Evolutionary conservation across 2,113 vertebrate species (phyloP).

Genomic region (Archocentrus centrarchus): DNA sequence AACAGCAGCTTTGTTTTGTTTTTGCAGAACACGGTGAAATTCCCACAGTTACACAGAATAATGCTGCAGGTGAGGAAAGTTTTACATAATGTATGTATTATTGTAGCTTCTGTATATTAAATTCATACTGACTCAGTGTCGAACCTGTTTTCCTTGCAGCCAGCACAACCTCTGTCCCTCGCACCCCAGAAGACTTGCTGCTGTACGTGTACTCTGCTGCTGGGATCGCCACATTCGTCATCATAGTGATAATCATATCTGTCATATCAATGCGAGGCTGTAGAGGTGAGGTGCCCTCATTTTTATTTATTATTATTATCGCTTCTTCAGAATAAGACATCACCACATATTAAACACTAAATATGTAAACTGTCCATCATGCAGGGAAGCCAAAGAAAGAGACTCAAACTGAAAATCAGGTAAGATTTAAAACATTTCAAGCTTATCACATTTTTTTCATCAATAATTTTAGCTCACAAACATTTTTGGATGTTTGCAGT

Average conservation of each 20-base stretch:
- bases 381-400: constrained; percentile 42
- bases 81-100: not conserved
- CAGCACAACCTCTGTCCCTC: accelerated
- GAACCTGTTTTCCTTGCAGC: not conserved
- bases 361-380: not conserved
- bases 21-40: not conserved
- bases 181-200: accelerated
- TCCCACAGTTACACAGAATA: not conserved
- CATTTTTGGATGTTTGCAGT: constrained; percentile 44
- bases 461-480: not conserved
- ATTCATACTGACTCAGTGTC: not conserved
- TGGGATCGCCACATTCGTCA: constrained; percentile 56
- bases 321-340: not conserved
- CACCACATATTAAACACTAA: not conserved
- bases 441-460: not conserved
- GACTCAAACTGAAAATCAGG: constrained; percentile 54
- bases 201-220: constrained; percentile 53
- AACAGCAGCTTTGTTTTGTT: not conserved
- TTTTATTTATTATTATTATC: not conserved
- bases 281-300: constrained; percentile 46
- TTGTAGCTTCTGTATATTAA: accelerated
- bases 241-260: constrained; percentile 59
- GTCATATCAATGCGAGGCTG: constrained; percentile 48
- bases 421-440: constrained; percentile 19
- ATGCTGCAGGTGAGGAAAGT: constrained; percentile 22